Evolutionary conservation across 2,888 invertebrate genomes (phyloP).

Genomic region (Drosophila sordidula): DNA sequence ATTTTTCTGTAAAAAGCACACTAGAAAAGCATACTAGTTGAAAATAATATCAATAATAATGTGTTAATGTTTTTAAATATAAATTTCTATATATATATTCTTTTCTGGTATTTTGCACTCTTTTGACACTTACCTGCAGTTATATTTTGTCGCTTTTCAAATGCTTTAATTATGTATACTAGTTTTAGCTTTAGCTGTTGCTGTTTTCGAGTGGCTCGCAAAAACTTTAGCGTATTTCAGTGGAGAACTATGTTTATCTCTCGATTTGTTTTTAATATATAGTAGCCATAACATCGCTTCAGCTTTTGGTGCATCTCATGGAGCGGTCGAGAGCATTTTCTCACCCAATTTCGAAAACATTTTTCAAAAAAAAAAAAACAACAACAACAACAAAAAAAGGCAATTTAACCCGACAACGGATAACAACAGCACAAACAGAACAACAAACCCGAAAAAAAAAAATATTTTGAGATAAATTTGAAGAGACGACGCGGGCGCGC

Average conservation of each 20-base stretch:
- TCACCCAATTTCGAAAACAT: constrained; percentile 10
- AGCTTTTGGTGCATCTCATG: constrained; percentile 10
- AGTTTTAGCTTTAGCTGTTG: neutral
- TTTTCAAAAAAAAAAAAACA: neutral
- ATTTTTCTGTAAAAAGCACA: neutral
- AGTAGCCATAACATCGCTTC: constrained; percentile 58
- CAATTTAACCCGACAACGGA: neutral
- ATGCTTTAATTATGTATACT: constrained; percentile 19
- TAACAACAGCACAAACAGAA: constrained; percentile 5
- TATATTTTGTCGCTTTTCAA: neutral
- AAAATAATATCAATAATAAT: too few relatives aligned
- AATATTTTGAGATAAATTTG: neutral
- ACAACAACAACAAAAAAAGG: too few relatives aligned
- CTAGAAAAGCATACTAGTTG: neutral
- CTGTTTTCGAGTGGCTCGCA: constrained; percentile 19
- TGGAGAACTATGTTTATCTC: constrained; percentile 30
- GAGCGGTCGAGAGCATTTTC: neutral
- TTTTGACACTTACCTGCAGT: constrained; percentile 30
- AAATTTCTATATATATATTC: neutral
- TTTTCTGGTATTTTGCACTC: neutral
- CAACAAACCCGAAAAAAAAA: constrained; percentile 1
- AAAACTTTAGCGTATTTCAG: constrained; percentile 27
- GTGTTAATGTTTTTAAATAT: too few relatives aligned
- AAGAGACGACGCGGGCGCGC: neutral
- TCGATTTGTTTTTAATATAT: constrained; percentile 47